A percentile compares a stretch with the other conserved stretches of the same genome.
Evolutionary conservation across 2,113 vertebrate genomes (phyloP).

Genomic region (Cepphus grylle): DNA sequence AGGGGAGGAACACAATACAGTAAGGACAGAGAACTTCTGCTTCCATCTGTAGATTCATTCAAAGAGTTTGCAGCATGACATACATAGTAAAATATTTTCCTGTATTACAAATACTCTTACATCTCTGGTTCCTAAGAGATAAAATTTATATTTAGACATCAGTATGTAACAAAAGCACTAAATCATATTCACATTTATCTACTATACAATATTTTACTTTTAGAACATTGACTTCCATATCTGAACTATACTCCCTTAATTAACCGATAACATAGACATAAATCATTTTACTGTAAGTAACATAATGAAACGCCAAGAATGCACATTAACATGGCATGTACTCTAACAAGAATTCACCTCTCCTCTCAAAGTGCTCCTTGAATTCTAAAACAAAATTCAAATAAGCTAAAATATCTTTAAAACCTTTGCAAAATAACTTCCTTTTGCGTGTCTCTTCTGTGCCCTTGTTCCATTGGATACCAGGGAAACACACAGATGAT

Average conservation of each 20-base stretch:
- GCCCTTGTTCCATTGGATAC: neutral
- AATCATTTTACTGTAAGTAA: neutral
- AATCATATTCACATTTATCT: neutral
- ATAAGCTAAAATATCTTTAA: neutral
- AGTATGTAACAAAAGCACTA: neutral
- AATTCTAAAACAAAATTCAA: neutral
- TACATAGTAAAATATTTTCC: neutral
- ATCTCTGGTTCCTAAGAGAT: neutral
- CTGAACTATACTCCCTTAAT: neutral
- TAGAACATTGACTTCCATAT: neutral
- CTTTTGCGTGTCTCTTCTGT: neutral
- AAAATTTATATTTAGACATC: neutral
- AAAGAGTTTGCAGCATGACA: neutral
- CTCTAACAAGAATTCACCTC: neutral
- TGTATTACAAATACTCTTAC: neutral
- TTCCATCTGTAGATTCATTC: neutral
- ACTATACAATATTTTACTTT: neutral
- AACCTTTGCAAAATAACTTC: neutral
- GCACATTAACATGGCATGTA: neutral
- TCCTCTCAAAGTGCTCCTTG: neutral
- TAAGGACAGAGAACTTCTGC: neutral
- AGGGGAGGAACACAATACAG: neutral
- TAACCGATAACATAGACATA: neutral
- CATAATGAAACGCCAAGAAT: neutral
- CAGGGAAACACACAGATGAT: neutral